A percentile compares a stretch with the other conserved stretches of the same genome.
Evolutionary conservation across 2,797 vertebrate genomes (phyloP).

Genomic region (Mionectes olivaceus): DNA sequence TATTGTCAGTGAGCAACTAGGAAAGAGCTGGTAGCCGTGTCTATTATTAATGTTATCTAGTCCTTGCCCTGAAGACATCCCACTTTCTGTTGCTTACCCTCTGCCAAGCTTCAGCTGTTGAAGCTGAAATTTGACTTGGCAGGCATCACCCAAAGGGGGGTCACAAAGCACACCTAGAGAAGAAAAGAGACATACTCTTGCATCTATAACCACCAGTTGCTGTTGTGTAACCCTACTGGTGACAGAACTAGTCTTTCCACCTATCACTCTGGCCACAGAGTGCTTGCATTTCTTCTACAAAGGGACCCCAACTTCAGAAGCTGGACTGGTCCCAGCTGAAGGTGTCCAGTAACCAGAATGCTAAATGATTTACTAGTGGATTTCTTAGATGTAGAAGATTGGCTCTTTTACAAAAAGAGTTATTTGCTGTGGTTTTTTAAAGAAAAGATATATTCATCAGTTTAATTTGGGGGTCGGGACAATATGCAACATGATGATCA

Average conservation of each 20-base stretch:
- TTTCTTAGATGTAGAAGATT: background rate
- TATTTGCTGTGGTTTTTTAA: background rate
- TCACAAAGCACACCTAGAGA: background rate
- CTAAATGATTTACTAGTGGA: background rate
- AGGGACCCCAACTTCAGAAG: background rate
- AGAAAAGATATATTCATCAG: background rate
- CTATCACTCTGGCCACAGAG: background rate
- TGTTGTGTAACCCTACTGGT: background rate
- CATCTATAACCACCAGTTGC: background rate
- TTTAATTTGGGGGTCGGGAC: background rate
- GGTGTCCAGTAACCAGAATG: background rate
- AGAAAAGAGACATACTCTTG: background rate
- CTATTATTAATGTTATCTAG: constrained; percentile 26
- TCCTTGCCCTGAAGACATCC: constrained; percentile 13
- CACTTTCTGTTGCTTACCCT: constrained; percentile 2
- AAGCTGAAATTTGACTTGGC: constrained; percentile 24
- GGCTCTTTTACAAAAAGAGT: background rate
- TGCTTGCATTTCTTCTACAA: background rate
- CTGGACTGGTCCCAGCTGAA: background rate
- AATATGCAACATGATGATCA: background rate
- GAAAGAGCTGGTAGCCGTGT: background rate
- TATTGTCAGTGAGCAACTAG: background rate
- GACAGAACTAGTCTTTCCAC: background rate
- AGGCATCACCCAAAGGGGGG: background rate
- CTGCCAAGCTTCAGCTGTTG: constrained; percentile 16